Percentiles rank a stretch among this genome's conserved stretches.
Conservation (phyloP, 2,797 vertebrate species). For the Hypotaenidia okinawae region DNA sequence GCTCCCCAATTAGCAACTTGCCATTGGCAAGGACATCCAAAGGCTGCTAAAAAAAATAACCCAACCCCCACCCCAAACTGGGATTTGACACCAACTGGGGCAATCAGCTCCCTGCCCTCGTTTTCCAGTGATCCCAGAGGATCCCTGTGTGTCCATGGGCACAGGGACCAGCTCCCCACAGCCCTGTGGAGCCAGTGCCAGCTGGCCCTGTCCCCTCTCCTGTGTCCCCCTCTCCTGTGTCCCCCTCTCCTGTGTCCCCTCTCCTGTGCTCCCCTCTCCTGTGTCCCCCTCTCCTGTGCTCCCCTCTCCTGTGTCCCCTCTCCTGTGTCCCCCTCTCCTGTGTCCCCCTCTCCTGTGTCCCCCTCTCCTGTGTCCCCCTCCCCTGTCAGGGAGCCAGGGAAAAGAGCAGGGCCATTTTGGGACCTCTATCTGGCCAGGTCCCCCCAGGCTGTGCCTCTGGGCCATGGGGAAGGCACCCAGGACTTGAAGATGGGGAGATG, state of each 20-base stretch:
- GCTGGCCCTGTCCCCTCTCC: background rate
- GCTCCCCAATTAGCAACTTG: conserved; percentile 30
- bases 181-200: accelerated
- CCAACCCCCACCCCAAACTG: background rate
- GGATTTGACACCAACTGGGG: conserved; percentile 15
- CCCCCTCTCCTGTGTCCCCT: no score
- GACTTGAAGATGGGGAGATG: accelerated
- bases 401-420: background rate
- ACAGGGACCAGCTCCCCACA: background rate
- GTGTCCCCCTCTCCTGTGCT: no score
- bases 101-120: conserved; percentile 15
- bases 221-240: no score
- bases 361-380: no score
- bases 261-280: no score
- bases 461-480: background rate
- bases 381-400: no score
- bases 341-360: no score
- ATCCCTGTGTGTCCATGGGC: background rate
- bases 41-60: background rate
- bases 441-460: background rate
- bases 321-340: no score
- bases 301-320: no score
- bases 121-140: background rate
- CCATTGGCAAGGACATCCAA: background rate
- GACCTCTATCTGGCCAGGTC: accelerated